Conservation (phyloP, 2,113 vertebrate genomes). For the Motacilla alba region DNA sequence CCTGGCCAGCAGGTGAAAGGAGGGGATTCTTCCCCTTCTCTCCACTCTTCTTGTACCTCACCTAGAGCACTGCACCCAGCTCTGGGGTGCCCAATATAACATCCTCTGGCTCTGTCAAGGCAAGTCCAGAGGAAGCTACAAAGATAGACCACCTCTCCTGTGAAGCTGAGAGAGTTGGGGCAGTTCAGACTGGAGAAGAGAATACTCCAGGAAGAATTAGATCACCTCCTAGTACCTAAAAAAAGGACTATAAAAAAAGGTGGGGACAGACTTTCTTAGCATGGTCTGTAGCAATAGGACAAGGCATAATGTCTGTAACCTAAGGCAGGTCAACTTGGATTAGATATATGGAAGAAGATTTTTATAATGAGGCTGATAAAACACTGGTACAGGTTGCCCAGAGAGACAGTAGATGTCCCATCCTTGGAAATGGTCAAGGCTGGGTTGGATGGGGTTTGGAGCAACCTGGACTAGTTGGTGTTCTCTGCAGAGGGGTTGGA, state of each 20-base stretch:
- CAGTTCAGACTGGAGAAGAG: background rate
- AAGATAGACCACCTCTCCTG: background rate
- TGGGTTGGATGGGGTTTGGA: background rate
- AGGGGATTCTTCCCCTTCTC: background rate
- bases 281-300: background rate
- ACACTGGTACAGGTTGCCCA: background rate
- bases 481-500: background rate
- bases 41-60: background rate
- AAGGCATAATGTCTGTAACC: background rate
- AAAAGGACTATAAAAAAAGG: background rate
- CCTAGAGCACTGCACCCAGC: background rate
- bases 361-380: background rate
- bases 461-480: background rate
- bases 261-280: background rate
- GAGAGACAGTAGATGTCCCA: background rate
- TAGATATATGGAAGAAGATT: background rate
- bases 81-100: background rate
- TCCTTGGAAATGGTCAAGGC: background rate
- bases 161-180: background rate
- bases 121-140: fast-evolving
- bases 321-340: background rate
- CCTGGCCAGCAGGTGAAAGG: background rate
- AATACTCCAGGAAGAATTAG: background rate
- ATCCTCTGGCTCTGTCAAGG: background rate
- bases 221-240: background rate